Percentiles rank a stretch among this genome's conserved stretches.
Conservation (phyloP, 1,140 invertebrate species). For the Antheraea pernyi region DNA sequence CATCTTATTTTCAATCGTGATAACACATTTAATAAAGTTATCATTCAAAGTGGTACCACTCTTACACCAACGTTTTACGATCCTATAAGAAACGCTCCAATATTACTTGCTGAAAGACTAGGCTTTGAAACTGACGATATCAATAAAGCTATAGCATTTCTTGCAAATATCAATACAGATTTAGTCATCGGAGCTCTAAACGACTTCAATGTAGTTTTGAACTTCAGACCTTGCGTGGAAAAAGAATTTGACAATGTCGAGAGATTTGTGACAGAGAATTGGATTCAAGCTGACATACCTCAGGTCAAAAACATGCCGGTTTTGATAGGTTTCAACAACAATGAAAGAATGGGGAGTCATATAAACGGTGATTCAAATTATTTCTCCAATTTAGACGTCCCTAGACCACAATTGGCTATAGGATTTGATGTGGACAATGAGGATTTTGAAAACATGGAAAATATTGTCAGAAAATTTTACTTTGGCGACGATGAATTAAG, state of each 20-base stretch:
- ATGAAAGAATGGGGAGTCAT: constrained; percentile 20
- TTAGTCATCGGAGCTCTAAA: constrained; percentile 7
- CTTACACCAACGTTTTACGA: constrained; percentile 15
- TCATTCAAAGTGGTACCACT: constrained; percentile 30
- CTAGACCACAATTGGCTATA: too few species aligned
- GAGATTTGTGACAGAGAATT: constrained; percentile 21
- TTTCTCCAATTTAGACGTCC: background rate
- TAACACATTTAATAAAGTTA: constrained; percentile 24
- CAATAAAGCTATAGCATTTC: constrained; percentile 18
- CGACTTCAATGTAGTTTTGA: constrained; percentile 13
- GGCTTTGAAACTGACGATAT: constrained; percentile 15
- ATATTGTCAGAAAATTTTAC: background rate
- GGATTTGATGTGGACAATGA: background rate
- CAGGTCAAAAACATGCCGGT: constrained; percentile 16
- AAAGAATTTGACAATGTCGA: constrained; percentile 25
- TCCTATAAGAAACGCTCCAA: constrained; percentile 8
- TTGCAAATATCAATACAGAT: constrained; percentile 11
- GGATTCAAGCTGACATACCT: constrained; percentile 20
- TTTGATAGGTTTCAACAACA: constrained; percentile 27
- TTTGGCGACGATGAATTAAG: background rate
- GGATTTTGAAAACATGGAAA: background rate
- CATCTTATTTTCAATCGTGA: constrained; percentile 27
- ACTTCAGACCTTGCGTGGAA: constrained; percentile 25
- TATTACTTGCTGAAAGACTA: background rate
- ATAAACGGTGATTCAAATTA: background rate